Base-by-base conservation (phyloP, 2,113 vertebrate genomes). In the Dascyllus trimaculatus region DNA sequence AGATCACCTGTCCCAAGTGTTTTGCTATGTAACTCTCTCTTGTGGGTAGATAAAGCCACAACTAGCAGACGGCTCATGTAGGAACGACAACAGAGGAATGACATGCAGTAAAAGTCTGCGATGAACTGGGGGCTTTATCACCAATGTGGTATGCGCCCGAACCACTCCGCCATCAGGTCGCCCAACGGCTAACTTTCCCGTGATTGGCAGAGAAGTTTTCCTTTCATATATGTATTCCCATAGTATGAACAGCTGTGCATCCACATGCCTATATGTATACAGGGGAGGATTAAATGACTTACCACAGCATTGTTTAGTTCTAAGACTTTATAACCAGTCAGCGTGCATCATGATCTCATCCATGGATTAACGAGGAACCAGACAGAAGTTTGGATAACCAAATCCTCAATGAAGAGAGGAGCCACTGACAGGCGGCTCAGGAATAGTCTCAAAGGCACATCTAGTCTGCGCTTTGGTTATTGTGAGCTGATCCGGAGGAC, bases 1-100 rank as follows among this genome's bases (percentile, higher is more conserved):
- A 69, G 56, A 68, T 67, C 85, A 90, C 85, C 75, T 88, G 84
- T 82, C 78, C 70, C 66, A 43, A 26, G 24, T 84, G 76, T 62
- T 69, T 67, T 58, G 46, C 80, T 83, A 26, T 25, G 43, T 46
- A 75, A 32, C 22, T n/a, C 26, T 74, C 72, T 72, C 76, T 51
- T 70, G 59, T 62, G 53, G n/a, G 24, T 66, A 45, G n/a, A 64
- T 14, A 32, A 71, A 45, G 15, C 49, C 8, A 8, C 48, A 51
- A 4, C 19, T n/a, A 52, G 7, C 32, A 32, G 32, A 32, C 32
- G 7, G 32, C 4, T 32, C 6, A 32, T 32, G 32, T 32, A 5
- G 32, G 32, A 32, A 32, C 5, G 32, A 32, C 32, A 32, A 32
- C 32, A 32, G 32, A 32, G 32, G 32, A 32, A 32, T 32, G 32